Base-by-base conservation (phyloP, 2,888 invertebrate genomes). In the Hydropsyche betteni region DNA sequence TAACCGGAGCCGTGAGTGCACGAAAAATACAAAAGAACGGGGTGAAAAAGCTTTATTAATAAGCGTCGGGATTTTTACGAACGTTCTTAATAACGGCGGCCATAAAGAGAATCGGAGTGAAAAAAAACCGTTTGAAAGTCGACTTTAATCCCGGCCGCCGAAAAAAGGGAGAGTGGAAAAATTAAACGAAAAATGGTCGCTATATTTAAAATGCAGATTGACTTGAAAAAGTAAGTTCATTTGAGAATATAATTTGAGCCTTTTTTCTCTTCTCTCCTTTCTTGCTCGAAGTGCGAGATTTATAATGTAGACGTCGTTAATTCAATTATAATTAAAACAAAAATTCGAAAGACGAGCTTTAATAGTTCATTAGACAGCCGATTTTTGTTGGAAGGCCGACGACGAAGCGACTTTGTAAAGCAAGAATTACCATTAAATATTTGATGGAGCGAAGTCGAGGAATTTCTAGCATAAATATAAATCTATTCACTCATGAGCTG, bases 151-250 rank as follows among this genome's bases (percentile, higher is more conserved):
- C 14, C n/a, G 34, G 33, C 36, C 34, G 64, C 36, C 36, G 4
- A 64, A 61, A 61, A 61, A 61, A 61, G n/a, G 36, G 34, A 64
- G 34, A 64, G 36, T 64, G 36, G n/a, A 64, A 34, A 64, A 64
- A 64, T 64, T 64, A 64, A 64, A 12, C 34, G 64, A 64, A 64
- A 64, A 64, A 64, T 64, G 64, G 64, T 64, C 64, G 36, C 36
- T 36, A n/a, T 64, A 64, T 64, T 64, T 64, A 64, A 64, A 64
- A 64, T 64, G 64, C 64, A 64, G 64, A 64, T 64, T 64, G 64
- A 64, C 64, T 64, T 8, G 36, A 64, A 64, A 36, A 64, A 64
- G 64, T 36, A n/a, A 64, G 64, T 64, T 64, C 34, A 64, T 64
- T 64, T 36, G 64, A 64, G 36, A 64, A 64, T 64, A 64, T 64